phyloP scores from a whole-genome alignment of 2,113 vertebrate genomes.

The Pogona vitticeps region DNA sequence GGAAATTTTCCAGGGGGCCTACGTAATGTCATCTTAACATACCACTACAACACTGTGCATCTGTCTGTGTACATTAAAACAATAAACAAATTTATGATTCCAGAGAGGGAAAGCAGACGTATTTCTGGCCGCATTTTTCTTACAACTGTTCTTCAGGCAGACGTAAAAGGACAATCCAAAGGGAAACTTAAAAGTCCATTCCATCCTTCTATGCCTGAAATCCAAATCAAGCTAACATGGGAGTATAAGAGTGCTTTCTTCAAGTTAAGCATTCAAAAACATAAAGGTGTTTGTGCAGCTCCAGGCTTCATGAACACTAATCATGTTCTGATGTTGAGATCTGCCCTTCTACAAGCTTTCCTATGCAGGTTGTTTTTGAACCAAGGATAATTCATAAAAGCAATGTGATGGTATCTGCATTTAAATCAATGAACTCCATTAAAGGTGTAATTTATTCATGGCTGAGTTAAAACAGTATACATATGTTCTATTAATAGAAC shows the following conservation, averaged over 20 bases:
- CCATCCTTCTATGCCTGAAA: not conserved
- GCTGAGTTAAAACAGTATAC: not conserved
- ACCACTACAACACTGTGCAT: too few species aligned
- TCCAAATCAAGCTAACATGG: not conserved
- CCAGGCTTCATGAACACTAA: not conserved
- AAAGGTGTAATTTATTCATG: not conserved
- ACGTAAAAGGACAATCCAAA: too few species aligned
- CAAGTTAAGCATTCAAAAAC: not conserved
- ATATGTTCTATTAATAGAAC: conserved; percentile 10
- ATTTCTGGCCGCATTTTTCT: too few species aligned
- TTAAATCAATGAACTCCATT: not conserved
- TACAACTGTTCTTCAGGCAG: too few species aligned
- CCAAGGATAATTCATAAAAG: not conserved
- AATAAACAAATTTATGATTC: too few species aligned
- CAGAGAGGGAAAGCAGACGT: too few species aligned
- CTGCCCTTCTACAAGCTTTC: not conserved
- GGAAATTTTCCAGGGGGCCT: too few species aligned
- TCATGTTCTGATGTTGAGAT: not conserved
- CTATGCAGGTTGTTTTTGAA: not conserved
- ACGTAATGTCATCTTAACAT: too few species aligned
- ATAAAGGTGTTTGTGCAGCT: not conserved
- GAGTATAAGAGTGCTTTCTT: not conserved
- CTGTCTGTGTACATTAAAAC: too few species aligned
- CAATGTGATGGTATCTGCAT: not conserved
- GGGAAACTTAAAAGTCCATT: too few species aligned